These are phyloP conservation scores for Syngnathus typhle DNA, from an alignment of 2,113 vertebrate species.

Conservation along the genomic window DNA sequence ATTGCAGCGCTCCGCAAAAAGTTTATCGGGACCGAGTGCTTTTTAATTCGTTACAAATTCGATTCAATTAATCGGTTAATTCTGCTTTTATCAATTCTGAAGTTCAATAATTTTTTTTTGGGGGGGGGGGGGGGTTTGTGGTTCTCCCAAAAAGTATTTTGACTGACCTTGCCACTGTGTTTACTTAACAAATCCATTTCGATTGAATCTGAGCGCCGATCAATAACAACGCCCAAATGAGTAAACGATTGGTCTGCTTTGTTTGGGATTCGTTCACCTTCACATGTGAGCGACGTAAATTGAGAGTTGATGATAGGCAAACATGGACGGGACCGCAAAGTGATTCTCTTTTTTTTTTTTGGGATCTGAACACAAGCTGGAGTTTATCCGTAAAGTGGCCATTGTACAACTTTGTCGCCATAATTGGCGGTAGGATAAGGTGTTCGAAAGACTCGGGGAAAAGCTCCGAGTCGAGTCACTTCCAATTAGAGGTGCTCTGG, in stretches of 20 bases:
- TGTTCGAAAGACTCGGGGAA: background rate
- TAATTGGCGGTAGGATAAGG: background rate
- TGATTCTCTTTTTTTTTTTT: background rate
- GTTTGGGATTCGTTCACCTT: slow-evolving; percentile 23
- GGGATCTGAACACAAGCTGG: background rate
- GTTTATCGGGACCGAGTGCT: slow-evolving; percentile 20
- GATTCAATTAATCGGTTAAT: background rate
- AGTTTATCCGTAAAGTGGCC: background rate
- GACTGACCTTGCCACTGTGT: background rate
- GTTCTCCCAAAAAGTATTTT: background rate
- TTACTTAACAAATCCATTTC: slow-evolving; percentile 25
- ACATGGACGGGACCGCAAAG: background rate
- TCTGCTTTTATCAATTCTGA: background rate
- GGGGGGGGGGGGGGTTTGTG: background rate
- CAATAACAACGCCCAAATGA: slow-evolving; percentile 28
- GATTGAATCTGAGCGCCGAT: slow-evolving; percentile 26
- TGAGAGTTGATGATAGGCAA: slow-evolving; percentile 1
- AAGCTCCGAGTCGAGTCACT: background rate
- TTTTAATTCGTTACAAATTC: slow-evolving; percentile 5
- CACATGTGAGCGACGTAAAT: background rate
- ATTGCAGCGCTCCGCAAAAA: slow-evolving; percentile 15
- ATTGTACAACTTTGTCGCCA: background rate
- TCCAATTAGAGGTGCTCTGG: background rate
- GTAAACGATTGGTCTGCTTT: slow-evolving; percentile 23
- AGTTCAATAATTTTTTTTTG: background rate